Evolutionary conservation across 2,797 vertebrate genomes (phyloP).

Genomic region (Pseudochaenichthys georgianus): DNA sequence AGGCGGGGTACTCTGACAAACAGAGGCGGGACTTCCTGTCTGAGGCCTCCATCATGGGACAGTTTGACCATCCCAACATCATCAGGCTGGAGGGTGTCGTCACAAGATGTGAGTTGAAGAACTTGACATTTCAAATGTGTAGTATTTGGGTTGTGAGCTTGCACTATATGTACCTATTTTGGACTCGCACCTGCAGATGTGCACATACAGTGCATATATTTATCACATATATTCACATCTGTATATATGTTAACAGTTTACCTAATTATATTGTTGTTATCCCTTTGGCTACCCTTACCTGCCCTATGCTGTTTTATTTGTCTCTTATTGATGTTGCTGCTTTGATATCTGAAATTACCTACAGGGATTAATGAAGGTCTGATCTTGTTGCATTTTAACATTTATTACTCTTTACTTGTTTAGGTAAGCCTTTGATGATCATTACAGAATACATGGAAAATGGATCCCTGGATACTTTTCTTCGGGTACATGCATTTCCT

Average conservation of each 20-base stretch:
- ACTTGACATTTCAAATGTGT: background rate
- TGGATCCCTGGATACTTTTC: conserved; percentile 94
- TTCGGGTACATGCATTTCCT: conserved; percentile 85
- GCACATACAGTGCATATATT: too few species aligned
- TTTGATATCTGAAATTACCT: too few species aligned
- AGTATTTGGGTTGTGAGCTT: background rate
- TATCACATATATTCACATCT: too few species aligned
- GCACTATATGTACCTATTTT: too few species aligned
- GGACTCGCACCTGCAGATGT: too few species aligned
- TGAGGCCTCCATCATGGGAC: conserved; percentile 98
- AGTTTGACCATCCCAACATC: conserved; percentile 98
- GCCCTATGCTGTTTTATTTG: too few species aligned
- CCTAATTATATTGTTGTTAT: too few species aligned
- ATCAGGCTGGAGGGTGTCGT: conserved; percentile 97
- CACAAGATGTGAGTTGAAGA: conserved; percentile 92
- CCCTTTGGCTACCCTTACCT: too few species aligned
- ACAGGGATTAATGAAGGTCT: too few species aligned
- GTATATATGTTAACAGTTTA: too few species aligned
- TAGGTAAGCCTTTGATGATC: conserved; percentile 96
- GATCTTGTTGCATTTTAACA: background rate
- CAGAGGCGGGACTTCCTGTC: conserved; percentile 97
- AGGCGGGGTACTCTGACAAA: conserved; percentile 97
- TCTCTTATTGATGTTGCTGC: too few species aligned
- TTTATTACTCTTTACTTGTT: conserved; percentile 36
- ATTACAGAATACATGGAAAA: conserved; percentile 98